These are phyloP conservation scores for Eupeodes luniger DNA, from an alignment of 2,888 invertebrate species.

Conservation along the genomic window DNA sequence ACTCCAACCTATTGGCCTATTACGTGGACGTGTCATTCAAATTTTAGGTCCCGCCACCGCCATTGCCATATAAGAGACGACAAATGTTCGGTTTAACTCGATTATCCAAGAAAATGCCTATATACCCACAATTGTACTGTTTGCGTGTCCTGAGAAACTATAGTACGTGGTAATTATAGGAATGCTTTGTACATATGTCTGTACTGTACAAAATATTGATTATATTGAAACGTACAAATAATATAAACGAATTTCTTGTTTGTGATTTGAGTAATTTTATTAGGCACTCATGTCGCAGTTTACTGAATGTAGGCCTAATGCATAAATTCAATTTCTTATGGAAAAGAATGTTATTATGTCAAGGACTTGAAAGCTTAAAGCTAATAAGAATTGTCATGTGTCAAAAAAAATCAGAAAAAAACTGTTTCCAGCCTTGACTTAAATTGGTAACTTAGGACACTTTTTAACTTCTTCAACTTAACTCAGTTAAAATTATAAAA, in stretches of 20 bases:
- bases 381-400: background rate
- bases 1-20: background rate
- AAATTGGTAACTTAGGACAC: no score
- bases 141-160: background rate
- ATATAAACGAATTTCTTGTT: background rate
- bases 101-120: conserved; percentile 12
- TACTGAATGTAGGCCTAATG: background rate
- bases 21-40: conserved; percentile 29
- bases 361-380: background rate
- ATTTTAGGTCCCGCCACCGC: background rate
- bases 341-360: background rate
- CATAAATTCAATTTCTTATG: conserved; percentile 16
- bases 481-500: no score
- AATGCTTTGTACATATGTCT: background rate
- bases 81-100: background rate
- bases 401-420: no score
- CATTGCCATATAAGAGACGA: background rate
- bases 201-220: background rate
- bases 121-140: background rate
- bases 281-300: conserved; percentile 2
- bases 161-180: conserved; percentile 10
- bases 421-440: no score
- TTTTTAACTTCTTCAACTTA: no score
- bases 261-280: conserved; percentile 17
- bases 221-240: background rate